Conservation (phyloP, 1,140 invertebrate species). For the Heliconius hewitsoni region DNA sequence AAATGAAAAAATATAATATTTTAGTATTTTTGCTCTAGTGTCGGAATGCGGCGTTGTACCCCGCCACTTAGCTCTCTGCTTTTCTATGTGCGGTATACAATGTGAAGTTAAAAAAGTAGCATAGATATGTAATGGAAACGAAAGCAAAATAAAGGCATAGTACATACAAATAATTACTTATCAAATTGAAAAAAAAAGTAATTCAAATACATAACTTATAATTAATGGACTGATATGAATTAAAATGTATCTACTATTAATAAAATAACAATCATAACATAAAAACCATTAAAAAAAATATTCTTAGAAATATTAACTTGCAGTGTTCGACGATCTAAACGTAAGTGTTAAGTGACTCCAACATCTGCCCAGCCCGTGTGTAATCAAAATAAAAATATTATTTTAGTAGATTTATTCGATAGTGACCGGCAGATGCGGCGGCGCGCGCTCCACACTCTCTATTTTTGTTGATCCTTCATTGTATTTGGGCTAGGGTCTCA, state of each 20-base stretch:
- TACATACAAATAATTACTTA: no score
- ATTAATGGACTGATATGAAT: no score
- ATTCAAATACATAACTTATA: no score
- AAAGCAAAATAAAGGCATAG: no score
- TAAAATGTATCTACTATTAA: background rate
- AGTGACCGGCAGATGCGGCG: constrained; percentile 76
- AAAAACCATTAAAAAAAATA: background rate
- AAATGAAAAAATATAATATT: no score
- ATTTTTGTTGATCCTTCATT: constrained; percentile 74
- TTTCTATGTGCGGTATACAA: no score
- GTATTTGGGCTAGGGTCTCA: constrained; percentile 67
- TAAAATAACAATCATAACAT: background rate
- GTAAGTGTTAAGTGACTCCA: constrained; percentile 53
- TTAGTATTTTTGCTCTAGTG: no score
- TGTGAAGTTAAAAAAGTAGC: no score
- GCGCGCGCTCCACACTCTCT: constrained; percentile 64
- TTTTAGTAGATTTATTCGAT: constrained; percentile 80
- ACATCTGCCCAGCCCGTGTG: constrained; percentile 77
- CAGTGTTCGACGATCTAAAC: constrained; percentile 35
- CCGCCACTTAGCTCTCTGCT: no score
- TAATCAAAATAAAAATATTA: constrained; percentile 82
- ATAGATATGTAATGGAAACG: no score
- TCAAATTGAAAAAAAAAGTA: no score
- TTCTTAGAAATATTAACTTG: background rate
- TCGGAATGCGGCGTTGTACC: no score